Evolutionary conservation across 2,888 invertebrate species (phyloP).

Genomic region (Hypomecis punctinalis): DNA sequence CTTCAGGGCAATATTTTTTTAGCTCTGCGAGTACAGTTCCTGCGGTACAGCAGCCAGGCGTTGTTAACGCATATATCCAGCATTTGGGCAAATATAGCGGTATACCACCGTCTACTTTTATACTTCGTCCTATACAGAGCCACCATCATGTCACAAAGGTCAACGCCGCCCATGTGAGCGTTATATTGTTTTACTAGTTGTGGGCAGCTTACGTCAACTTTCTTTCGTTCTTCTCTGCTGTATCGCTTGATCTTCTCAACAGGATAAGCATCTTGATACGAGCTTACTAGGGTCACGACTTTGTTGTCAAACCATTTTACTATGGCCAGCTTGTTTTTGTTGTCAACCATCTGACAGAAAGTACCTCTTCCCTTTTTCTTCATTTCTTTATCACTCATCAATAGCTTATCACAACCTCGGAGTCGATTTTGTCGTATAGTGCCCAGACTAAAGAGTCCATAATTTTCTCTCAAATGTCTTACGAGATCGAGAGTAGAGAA

Average conservation of each 20-base stretch:
- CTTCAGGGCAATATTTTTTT: neutral
- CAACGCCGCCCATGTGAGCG: conserved; percentile 17
- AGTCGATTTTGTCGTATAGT: conserved; percentile 28
- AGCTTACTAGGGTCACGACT: neutral
- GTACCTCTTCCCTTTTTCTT: conserved; percentile 9
- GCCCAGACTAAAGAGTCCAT: conserved; percentile 28
- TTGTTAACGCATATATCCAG: neutral
- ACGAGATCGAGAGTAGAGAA: conserved; percentile 31
- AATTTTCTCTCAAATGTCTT: conserved; percentile 23
- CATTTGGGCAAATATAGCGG: neutral
- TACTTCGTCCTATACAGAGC: neutral
- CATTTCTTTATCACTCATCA: conserved; percentile 11
- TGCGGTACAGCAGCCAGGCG: neutral
- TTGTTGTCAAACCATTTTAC: conserved; percentile 9
- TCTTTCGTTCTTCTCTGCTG: conserved; percentile 5
- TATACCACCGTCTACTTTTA: neutral
- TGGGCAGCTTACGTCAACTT: conserved; percentile 5
- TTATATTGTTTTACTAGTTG: conserved; percentile 20
- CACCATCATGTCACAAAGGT: neutral
- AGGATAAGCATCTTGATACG: conserved; percentile 10
- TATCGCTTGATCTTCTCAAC: conserved; percentile 12
- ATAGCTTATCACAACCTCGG: conserved; percentile 14
- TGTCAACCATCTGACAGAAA: conserved; percentile 8
- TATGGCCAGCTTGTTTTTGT: conserved; percentile 5
- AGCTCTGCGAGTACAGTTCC: neutral